These are phyloP conservation scores for Timema podura DNA, from an alignment of 2,888 invertebrate genomes.

Conservation along the genomic window DNA sequence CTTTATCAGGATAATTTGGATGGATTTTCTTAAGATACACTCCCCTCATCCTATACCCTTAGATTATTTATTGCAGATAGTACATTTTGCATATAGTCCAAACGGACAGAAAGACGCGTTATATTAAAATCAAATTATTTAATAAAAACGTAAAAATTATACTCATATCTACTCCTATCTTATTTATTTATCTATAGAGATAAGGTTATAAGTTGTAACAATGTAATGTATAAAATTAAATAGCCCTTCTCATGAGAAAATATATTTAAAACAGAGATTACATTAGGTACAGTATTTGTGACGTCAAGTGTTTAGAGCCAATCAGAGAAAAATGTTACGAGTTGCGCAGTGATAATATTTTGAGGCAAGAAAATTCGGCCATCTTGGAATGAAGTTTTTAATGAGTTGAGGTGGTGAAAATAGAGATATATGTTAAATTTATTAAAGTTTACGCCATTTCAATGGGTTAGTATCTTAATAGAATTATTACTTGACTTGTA, in stretches of 20 bases:
- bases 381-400: slow-evolving; percentile 38
- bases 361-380: slow-evolving; percentile 38
- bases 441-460: slow-evolving; percentile 32
- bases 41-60: too few relatives aligned
- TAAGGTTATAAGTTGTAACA: too few relatives aligned
- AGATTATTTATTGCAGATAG: too few relatives aligned
- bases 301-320: slow-evolving; percentile 31
- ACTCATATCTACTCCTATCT: too few relatives aligned
- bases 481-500: slow-evolving; percentile 21
- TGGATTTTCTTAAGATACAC: too few relatives aligned
- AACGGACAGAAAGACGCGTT: too few relatives aligned
- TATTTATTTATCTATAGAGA: too few relatives aligned
- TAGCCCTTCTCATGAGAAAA: background rate
- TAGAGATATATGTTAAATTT: slow-evolving; percentile 34
- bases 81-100: too few relatives aligned
- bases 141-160: too few relatives aligned
- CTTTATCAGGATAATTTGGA: too few relatives aligned
- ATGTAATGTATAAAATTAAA: too few relatives aligned
- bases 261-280: slow-evolving; percentile 19
- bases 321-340: slow-evolving; percentile 31
- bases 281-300: slow-evolving; percentile 22
- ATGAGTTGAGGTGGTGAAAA: slow-evolving; percentile 35
- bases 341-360: slow-evolving; percentile 39
- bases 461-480: slow-evolving; percentile 35
- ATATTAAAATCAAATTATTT: too few relatives aligned